These are phyloP conservation scores for Euproctis similis DNA, from an alignment of 2,888 invertebrate species.

Conservation along the genomic window DNA sequence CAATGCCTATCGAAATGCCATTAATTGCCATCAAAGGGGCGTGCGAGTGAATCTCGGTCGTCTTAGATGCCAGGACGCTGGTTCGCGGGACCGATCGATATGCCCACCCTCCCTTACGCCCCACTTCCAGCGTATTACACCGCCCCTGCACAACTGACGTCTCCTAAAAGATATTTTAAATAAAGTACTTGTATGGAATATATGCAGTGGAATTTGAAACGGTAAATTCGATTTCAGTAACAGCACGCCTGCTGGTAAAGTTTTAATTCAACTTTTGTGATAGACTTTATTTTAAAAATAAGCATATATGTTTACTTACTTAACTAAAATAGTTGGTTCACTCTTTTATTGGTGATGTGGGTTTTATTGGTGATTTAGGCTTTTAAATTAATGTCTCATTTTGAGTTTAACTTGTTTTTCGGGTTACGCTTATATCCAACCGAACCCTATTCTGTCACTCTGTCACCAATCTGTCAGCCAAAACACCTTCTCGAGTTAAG, in stretches of 20 bases:
- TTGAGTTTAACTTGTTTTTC: too few species aligned
- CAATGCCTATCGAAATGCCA: slow-evolving; percentile 31
- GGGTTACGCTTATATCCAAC: too few species aligned
- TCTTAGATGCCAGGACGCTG: slow-evolving; percentile 32
- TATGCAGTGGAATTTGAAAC: not conserved
- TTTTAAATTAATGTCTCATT: too few species aligned
- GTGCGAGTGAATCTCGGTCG: slow-evolving; percentile 48
- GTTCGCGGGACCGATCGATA: slow-evolving; percentile 40
- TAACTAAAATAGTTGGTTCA: too few species aligned
- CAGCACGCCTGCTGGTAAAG: too few species aligned
- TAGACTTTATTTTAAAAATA: not conserved
- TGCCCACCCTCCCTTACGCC: slow-evolving; percentile 16
- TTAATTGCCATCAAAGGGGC: slow-evolving; percentile 48
- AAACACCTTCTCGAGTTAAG: too few species aligned
- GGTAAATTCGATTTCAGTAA: too few species aligned
- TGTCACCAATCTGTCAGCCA: too few species aligned
- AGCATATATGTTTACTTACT: too few species aligned
- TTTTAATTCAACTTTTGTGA: not conserved
- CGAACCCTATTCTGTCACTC: too few species aligned
- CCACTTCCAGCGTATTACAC: slow-evolving; percentile 15
- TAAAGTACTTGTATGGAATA: slow-evolving; percentile 5
- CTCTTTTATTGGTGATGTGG: too few species aligned
- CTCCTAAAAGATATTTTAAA: slow-evolving; percentile 16
- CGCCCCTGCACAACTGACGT: slow-evolving; percentile 16
- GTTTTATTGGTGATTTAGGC: too few species aligned